Evolutionary conservation across 2,113 vertebrate species (phyloP).

Genomic region (Natator depressus): DNA sequence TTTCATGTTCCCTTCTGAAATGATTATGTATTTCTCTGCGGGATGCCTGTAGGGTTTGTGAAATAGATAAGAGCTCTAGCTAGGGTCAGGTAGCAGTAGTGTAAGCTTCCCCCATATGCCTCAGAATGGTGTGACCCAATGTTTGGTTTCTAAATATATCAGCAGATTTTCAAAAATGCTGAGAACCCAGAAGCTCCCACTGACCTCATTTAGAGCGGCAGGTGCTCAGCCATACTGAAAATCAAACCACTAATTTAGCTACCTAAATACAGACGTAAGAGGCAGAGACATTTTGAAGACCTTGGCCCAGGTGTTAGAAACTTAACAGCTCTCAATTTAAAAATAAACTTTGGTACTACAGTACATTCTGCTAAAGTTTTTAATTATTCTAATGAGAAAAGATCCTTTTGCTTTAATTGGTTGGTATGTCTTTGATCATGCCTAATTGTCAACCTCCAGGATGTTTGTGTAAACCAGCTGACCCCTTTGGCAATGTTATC

Average conservation of each 20-base stretch:
- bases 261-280: not conserved
- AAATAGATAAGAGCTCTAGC: not conserved
- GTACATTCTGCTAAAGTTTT: not conserved
- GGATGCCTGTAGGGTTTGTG: not conserved
- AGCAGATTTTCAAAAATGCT: not conserved
- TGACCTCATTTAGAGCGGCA: not conserved
- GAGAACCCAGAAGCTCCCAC: not conserved
- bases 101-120: not conserved
- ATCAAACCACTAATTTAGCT: not conserved
- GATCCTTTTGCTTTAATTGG: not conserved
- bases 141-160: not conserved
- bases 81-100: not conserved
- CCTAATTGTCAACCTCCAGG: not conserved
- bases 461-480: not conserved
- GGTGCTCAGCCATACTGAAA: not conserved
- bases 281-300: not conserved
- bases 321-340: not conserved
- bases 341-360: not conserved
- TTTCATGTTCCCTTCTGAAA: not conserved
- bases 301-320: slow-evolving; percentile 4
- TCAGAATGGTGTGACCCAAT: not conserved
- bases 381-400: not conserved
- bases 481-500: not conserved
- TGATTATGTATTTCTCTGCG: not conserved
- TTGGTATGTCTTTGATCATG: not conserved